Evolutionary conservation across 2,113 vertebrate species (phyloP), one percentile per base, ranked within the genome.

Genomic region (Argyrosomus japonicus): DNA sequence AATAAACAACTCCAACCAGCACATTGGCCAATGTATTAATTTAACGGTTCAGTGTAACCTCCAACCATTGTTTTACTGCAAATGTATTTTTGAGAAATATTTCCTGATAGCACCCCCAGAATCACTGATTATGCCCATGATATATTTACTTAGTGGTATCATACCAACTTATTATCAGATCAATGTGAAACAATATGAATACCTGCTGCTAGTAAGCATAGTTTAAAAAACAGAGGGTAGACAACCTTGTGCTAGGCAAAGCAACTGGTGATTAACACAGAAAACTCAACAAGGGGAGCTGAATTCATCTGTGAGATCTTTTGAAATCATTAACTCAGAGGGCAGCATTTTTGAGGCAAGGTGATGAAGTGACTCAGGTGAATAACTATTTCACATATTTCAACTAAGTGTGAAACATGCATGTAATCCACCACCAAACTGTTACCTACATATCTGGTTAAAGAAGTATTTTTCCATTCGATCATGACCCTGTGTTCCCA

Each of bases 281-380:
- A 58, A 11, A 8, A n/a, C 45, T 21, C 36, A 58, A 15, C 15
- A 27, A 12, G 17, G 13, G 21, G 13, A 70, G 54, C 2, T 54
- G 19, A 72, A 48, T 61, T 68, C 32, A 56, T 43, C 25, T 61
- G 4, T 21, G 27, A 25, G n/a, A 40, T 6, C 21, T 58, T 77
- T 63, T 6, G 1, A 15, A 75, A 29, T 69, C 40, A 70, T 70
- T 70, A 53, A 47, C 43, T 65, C 10, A 14, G 58, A 74, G 40
- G 6, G 51, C 11, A 40, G 40, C n/a, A 50, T 36, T 50, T 50
- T 47, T 77, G 36, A 72, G 56, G 50, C 12, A 48, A 50, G 54
- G 25, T 29, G 67, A 72, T 67, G 45, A 58, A 60, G 68, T 2
- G 32, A 40, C 40, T 56, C n/a, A 79, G 56, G 62, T 54, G n/a